Evolutionary conservation across 2,888 invertebrate species (phyloP).

Genomic region (Automeris io): DNA sequence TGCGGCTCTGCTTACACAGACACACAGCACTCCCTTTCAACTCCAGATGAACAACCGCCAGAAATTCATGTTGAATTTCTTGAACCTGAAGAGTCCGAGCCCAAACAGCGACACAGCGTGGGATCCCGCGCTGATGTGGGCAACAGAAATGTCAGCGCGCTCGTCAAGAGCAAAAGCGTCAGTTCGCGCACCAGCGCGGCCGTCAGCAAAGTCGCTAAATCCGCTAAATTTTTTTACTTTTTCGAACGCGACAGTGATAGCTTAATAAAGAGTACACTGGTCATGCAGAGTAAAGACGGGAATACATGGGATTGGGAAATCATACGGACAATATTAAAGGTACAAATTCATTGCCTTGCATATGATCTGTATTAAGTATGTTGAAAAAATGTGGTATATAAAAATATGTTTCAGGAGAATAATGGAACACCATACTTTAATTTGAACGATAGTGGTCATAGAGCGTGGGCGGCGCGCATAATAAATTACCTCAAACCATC

Average conservation of each 20-base stretch:
- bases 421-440: constrained; percentile 47
- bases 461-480: constrained; percentile 79
- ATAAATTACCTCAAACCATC: constrained; percentile 92
- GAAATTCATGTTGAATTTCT: not conserved
- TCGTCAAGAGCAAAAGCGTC: constrained; percentile 71
- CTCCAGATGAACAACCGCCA: not conserved
- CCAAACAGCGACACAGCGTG: constrained; percentile 59
- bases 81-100: constrained; percentile 14
- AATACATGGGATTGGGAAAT: constrained; percentile 95
- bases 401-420: constrained; percentile 40
- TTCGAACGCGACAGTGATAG: constrained; percentile 80
- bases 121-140: constrained; percentile 64
- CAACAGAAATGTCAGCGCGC: constrained; percentile 59
- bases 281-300: constrained; percentile 87
- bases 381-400: not conserved
- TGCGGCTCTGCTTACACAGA: constrained; percentile 59
- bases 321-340: constrained; percentile 89
- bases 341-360: constrained; percentile 27
- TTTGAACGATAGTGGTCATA: constrained; percentile 61
- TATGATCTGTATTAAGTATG: not conserved
- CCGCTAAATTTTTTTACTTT: constrained; percentile 69
- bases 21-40: constrained; percentile 41
- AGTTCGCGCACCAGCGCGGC: constrained; percentile 61
- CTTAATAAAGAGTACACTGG: constrained; percentile 87
- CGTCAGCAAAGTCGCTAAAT: constrained; percentile 57